Evolutionary conservation across 2,797 vertebrate genomes (phyloP).

Genomic region (Dallia pectoralis): DNA sequence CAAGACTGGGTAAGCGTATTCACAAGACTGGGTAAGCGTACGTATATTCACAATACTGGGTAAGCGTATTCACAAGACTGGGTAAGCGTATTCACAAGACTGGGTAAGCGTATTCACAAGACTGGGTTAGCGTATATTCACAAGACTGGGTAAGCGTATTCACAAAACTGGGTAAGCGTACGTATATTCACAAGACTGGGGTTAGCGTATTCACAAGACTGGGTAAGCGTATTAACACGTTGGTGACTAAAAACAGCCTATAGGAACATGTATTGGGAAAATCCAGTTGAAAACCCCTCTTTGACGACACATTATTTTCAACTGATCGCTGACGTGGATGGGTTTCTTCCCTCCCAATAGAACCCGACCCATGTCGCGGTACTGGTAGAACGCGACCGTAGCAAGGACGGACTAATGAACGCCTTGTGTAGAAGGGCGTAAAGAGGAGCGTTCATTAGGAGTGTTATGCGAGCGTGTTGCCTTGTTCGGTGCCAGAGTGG

Average conservation of each 20-base stretch:
- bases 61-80: too few species aligned
- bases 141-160: not conserved
- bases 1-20: not conserved
- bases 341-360: not conserved
- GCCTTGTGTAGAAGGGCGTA: not conserved
- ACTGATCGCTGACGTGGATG: not conserved
- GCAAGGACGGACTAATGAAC: too few species aligned
- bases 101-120: not conserved
- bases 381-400: too few species aligned
- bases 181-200: not conserved
- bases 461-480: conserved; percentile 51
- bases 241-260: not conserved
- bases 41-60: not conserved
- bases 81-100: too few species aligned
- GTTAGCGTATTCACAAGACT: not conserved
- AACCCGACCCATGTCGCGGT: not conserved
- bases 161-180: not conserved
- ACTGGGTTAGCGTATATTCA: too few species aligned
- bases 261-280: not conserved
- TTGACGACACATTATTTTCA: not conserved
- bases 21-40: too few species aligned
- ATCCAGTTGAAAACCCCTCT: not conserved
- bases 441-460: conserved; percentile 2
- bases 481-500: conserved; percentile 72
- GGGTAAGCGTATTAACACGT: too few species aligned